These are phyloP conservation scores for Martes flavigula DNA, from an alignment of 2,797 vertebrate species.

Conservation along the genomic window DNA sequence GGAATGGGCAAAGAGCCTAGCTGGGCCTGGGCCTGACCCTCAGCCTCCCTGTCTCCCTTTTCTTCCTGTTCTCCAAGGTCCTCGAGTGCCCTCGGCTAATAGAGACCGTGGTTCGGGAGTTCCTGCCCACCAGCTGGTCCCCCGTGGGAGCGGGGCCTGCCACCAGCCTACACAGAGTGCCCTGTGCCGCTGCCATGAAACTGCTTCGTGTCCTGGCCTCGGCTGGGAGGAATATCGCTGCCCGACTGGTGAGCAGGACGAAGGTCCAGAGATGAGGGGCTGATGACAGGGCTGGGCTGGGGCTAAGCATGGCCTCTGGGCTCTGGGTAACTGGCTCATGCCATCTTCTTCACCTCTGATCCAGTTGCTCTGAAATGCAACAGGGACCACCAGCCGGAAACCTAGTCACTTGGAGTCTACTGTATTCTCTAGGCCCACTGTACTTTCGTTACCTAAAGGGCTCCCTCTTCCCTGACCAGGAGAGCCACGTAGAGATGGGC, in stretches of 20 bases:
- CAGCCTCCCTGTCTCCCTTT: background rate
- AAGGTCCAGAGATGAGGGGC: background rate
- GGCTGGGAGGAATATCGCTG: conserved; percentile 92
- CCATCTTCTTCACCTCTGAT: background rate
- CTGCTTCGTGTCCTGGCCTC: conserved; percentile 93
- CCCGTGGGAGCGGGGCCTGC: conserved; percentile 72
- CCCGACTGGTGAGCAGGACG: conserved; percentile 90
- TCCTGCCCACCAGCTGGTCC: conserved; percentile 93
- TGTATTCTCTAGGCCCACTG: background rate
- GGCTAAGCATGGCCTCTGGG: background rate
- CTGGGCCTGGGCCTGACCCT: background rate
- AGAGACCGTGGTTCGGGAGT: conserved; percentile 92
- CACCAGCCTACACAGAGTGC: conserved; percentile 88
- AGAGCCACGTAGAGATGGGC: background rate
- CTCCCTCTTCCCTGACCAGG: background rate
- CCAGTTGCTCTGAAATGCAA: background rate
- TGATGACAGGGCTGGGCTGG: background rate
- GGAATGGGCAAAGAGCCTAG: background rate
- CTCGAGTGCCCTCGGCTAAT: conserved; percentile 94
- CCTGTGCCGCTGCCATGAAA: conserved; percentile 93
- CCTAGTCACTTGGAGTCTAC: background rate
- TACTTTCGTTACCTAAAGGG: background rate
- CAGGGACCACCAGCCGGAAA: background rate
- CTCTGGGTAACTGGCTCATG: background rate
- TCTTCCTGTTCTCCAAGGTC: conserved; percentile 84